Base-by-base conservation (phyloP, 30 jellyfish, hydroid and myxozoan species). In the Chrysaora quinquecirrha region DNA sequence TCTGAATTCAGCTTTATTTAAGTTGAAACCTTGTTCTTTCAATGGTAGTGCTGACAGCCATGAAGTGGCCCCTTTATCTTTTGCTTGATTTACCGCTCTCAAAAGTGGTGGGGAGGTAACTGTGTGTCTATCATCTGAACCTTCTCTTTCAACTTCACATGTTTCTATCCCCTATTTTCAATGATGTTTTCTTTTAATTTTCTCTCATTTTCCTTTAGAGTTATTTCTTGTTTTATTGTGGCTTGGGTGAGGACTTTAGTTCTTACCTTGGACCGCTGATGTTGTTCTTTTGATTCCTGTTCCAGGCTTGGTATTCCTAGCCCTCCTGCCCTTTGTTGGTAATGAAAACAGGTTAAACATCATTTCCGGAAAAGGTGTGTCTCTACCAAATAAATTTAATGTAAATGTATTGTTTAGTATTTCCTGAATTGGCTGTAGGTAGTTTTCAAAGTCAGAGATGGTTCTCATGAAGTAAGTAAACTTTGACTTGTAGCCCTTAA, bases 401-500 rank as follows among this genome's bases (percentile, higher is more conserved):
- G 47, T 48, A n/a, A 70, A 30, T 18, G 14, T 27, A 31, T 67
- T 35, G 62, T 27, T 29, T 12, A 67, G 64, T 31, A 67, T 31
- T 0, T 27, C 35, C 18, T 70, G 64, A 30, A 70, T 70, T 22
- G 82, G 82, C 6, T 14, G 0, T 38, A 27, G 23, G 30, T 27
- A 33, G 25, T 70, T n/a, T 30, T 70, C 82, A 22, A 70, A 33
- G 30, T 28, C 73, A 0, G 0, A 2, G 21, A 70, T 70, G 7
- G 82, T 70, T 16, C 82, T 25, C 82, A 70, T 23, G 0, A 70
- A 70, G 82, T 70, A 70, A 14, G 82, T 23, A 30, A 70, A 70
- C 62, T 70, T 70, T 22, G 82, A 22, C 47, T 46, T 70, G 82
- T 23, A 70, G 25, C 69, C 73, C 47, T 70, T 70, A 22, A 54